Percentiles rank a stretch among this genome's conserved stretches.
These are phyloP conservation scores for Tetragonisca angustula DNA, from an alignment of 2,888 invertebrate species.

Conservation along the genomic window DNA sequence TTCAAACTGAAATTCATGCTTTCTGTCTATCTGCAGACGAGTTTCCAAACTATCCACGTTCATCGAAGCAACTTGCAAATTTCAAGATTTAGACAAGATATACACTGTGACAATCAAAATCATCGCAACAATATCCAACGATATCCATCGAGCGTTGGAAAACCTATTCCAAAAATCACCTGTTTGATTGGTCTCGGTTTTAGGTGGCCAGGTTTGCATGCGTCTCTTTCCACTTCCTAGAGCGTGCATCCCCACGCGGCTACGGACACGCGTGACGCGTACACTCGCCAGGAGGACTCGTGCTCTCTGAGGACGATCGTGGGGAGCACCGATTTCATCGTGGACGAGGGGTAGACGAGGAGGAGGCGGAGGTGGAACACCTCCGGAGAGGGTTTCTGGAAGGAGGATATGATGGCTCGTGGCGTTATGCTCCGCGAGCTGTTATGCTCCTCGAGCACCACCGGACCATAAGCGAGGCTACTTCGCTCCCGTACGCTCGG, in stretches of 20 bases:
- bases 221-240: slow-evolving; percentile 36
- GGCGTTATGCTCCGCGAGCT: slow-evolving; percentile 83
- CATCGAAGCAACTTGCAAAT: too few relatives aligned
- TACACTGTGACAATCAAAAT: not conserved
- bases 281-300: slow-evolving; percentile 46
- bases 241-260: slow-evolving; percentile 38
- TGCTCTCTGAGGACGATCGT: slow-evolving; percentile 39
- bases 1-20: too few relatives aligned
- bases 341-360: slow-evolving; percentile 38
- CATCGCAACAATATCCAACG: not conserved
- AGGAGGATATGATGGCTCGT: slow-evolving; percentile 84
- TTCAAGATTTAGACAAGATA: too few relatives aligned
- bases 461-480: slow-evolving; percentile 83
- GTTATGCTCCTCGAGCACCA: slow-evolving; percentile 83
- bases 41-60: too few relatives aligned
- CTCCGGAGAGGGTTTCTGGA: slow-evolving; percentile 75
- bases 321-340: slow-evolving; percentile 16
- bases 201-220: slow-evolving; percentile 30
- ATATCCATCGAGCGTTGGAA: not conserved
- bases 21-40: too few relatives aligned
- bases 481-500: slow-evolving; percentile 72
- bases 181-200: slow-evolving; percentile 12
- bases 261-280: slow-evolving; percentile 58
- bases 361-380: slow-evolving; percentile 62
- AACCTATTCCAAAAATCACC: slow-evolving; percentile 12